Evolutionary conservation across 53 echinoderm and acorn worm species (phyloP).

Genomic region (Antedon mediterranea): DNA sequence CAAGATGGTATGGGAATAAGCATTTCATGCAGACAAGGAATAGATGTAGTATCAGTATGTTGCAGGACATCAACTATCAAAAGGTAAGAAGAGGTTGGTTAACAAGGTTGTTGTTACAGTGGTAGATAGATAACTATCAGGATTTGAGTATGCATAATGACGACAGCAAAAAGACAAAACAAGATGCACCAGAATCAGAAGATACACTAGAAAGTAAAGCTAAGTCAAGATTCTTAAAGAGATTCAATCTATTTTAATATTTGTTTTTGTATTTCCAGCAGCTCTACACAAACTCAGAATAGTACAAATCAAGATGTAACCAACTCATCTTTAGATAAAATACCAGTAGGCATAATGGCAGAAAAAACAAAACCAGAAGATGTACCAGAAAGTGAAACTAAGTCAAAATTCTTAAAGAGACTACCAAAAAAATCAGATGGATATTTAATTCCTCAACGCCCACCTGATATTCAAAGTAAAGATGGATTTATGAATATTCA

Average conservation of each 20-base stretch:
- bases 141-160: too few relatives aligned
- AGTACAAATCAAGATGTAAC: background rate
- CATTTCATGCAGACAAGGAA: background rate
- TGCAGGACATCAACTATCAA: too few relatives aligned
- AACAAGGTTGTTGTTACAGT: too few relatives aligned
- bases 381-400: background rate
- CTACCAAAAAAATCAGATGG: slow-evolving; percentile 4
- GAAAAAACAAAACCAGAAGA: background rate
- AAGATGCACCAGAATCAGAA: too few relatives aligned
- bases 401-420: background rate
- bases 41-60: background rate
- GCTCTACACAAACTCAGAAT: background rate
- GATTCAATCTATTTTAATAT: too few relatives aligned
- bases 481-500: slow-evolving; percentile 44
- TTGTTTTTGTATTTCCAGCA: background rate
- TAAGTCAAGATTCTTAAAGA: too few relatives aligned
- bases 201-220: too few relatives aligned
- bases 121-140: too few relatives aligned
- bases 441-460: slow-evolving; percentile 11
- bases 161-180: too few relatives aligned
- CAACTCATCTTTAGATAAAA: background rate
- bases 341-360: background rate
- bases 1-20: background rate
- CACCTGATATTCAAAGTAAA: slow-evolving; percentile 5
- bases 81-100: too few relatives aligned